Evolutionary conservation across 2,797 vertebrate species (phyloP).

Genomic region (Enteromius paludinosus): DNA sequence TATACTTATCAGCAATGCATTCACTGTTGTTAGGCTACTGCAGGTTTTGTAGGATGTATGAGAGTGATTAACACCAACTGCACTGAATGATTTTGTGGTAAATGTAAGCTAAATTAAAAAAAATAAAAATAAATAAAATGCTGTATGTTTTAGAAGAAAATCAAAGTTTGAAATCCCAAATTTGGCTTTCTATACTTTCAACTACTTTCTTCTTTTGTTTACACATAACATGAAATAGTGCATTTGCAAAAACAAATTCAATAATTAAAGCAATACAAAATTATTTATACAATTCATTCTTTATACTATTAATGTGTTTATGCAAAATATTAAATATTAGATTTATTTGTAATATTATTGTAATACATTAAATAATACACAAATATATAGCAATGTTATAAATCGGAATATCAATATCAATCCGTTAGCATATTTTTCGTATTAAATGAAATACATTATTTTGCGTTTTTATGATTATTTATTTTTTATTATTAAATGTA

Average conservation of each 20-base stretch:
- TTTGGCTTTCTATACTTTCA: not conserved
- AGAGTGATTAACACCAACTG: not conserved
- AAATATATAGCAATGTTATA: not conserved
- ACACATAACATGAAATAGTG: not conserved
- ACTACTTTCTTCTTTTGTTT: not conserved
- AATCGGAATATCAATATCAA: not conserved
- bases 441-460: too few species aligned
- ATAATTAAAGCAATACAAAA: not conserved
- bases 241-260: not conserved
- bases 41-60: too few species aligned
- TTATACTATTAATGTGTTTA: not conserved
- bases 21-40: not conserved
- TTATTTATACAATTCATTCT: not conserved
- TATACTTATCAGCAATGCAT: not conserved
- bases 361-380: not conserved
- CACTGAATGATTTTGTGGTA: not conserved
- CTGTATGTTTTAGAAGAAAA: not conserved
- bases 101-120: not conserved
- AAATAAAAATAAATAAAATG: not conserved
- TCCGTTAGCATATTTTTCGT: not conserved
- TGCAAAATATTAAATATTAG: not conserved
- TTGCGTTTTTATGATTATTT: too few species aligned
- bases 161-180: not conserved
- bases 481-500: too few species aligned
- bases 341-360: not conserved